Evolutionary conservation across 2,113 vertebrate genomes (phyloP).

Genomic region (Gymnobelideus leadbeateri): DNA sequence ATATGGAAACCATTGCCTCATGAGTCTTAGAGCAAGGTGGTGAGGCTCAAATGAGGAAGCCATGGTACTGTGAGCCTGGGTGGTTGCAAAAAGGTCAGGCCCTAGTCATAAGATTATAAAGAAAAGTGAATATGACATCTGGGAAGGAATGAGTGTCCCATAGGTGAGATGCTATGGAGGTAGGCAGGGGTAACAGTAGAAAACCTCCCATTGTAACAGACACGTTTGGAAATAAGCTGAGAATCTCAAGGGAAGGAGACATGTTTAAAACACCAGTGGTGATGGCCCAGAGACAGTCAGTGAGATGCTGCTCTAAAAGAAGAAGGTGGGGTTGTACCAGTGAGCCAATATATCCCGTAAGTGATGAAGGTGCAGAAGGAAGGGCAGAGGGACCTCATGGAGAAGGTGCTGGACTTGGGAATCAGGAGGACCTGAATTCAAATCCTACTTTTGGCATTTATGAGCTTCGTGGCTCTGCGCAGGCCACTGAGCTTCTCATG

Average conservation of each 20-base stretch:
- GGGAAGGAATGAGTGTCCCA: constrained; percentile 24
- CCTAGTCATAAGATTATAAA: constrained; percentile 39
- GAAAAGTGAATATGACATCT: constrained; percentile 64
- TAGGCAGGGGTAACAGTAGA: background rate
- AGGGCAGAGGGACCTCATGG: background rate
- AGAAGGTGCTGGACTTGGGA: background rate
- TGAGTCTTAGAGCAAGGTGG: constrained; percentile 14
- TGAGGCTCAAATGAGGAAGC: background rate
- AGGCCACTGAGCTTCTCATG: background rate
- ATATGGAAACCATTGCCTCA: constrained; percentile 74
- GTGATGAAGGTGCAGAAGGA: background rate
- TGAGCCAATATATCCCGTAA: background rate
- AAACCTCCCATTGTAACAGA: background rate
- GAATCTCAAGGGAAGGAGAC: background rate
- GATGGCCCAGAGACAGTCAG: background rate
- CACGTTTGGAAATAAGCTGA: background rate
- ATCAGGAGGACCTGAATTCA: background rate
- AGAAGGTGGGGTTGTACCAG: background rate
- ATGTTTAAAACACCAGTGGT: background rate
- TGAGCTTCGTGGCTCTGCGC: background rate
- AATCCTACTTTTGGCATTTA: background rate
- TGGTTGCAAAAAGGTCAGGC: constrained; percentile 48
- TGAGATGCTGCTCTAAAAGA: background rate
- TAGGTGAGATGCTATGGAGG: rapidly evolving
- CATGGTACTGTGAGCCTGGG: background rate